Base-by-base conservation (phyloP, 2,888 invertebrate species). In the Andrena fulva region DNA sequence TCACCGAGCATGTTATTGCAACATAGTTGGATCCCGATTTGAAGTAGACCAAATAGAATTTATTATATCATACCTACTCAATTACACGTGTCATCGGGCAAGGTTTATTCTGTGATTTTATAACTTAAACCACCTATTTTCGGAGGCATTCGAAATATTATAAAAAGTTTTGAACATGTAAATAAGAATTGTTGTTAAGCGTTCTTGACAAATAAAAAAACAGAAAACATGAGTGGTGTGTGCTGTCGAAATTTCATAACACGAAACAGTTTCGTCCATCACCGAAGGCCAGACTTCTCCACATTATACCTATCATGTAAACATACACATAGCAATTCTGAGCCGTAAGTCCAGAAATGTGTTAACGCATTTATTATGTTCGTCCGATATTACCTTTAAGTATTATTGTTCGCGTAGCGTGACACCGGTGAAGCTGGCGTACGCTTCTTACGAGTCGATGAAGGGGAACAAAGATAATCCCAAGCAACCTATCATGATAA, bases 401-500 rank as follows among this genome's bases (percentile, higher is more conserved):
- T 3, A 29, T 42, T 59, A 24, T n/a, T 31, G 3, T 74, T 64
- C 68, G 12, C 5, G 1, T 75, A 92, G 92, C 31, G 70, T 78
- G 35, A 74, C 84, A 52, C 94, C 97, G 1, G 95, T 97, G 5
- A 95, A 96, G 88, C 94, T 97, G 90, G 95, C 96, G 0, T 97
- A 96, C 87, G 95, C 96, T 27, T 95, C 96, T 27, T 97, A 96
- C 89, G 96, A 97, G 91, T 93, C 93, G 1, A 93, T 94, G n/a
- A 90, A 92, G 64, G 95, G 94, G 60, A 85, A 92, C 2, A 92
- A 94, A 50, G 90, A 93, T 66, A 92, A 93, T 24, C 31, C 64
- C 5, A 91, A 90, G 33, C 76, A 82, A 29, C 98, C 98, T n/a
- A 93, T 99, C 67, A 94, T 99, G 4, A 96, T 98, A 69, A 95